Conservation (phyloP, 2,797 vertebrate species). For the Zalophus californianus region DNA sequence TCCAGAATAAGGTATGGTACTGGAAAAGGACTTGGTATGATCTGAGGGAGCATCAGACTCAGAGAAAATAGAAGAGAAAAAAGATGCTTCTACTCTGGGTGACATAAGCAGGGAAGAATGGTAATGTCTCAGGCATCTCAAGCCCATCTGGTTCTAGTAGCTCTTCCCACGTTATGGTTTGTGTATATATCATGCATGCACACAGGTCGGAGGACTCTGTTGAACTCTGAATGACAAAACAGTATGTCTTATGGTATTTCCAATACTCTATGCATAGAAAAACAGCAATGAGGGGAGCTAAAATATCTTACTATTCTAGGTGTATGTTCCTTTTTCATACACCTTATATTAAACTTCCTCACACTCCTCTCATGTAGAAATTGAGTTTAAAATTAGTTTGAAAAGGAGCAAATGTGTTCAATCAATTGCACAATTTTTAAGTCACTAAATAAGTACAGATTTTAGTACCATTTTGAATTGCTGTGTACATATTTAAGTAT, state of each 20-base stretch:
- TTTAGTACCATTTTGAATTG: constrained; percentile 6
- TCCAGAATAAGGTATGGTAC: neutral
- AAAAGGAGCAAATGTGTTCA: neutral
- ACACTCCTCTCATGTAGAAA: neutral
- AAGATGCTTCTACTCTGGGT: neutral
- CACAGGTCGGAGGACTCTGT: neutral
- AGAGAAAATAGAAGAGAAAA: neutral
- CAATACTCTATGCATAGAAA: neutral
- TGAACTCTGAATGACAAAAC: neutral
- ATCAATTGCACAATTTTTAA: neutral
- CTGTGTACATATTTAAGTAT: neutral
- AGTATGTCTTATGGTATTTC: neutral
- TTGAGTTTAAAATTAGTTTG: neutral
- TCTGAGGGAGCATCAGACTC: neutral
- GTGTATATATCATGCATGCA: neutral
- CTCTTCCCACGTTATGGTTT: neutral
- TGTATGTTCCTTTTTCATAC: neutral
- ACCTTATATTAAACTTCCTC: neutral
- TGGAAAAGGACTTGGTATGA: neutral
- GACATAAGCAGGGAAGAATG: neutral
- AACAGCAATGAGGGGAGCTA: neutral
- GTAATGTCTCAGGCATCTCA: neutral
- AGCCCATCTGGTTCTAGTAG: neutral
- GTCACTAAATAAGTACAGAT: neutral
- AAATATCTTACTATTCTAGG: neutral